phyloP scores from a whole-genome alignment of 2,797 vertebrate genomes.

The Dromococcyx pavoninus region DNA sequence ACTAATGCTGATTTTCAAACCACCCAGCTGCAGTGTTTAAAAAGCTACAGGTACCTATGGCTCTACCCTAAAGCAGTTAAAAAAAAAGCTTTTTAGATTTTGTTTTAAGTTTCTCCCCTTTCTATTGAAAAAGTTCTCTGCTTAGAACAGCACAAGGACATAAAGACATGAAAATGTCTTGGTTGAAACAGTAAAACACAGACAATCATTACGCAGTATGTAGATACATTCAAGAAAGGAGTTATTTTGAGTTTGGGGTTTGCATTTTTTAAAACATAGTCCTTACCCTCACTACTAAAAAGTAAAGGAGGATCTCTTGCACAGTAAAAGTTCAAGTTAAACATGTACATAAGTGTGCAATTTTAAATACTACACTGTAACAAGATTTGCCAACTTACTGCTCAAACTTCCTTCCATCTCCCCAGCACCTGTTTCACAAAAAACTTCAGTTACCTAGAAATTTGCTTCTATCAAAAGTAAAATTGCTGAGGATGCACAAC shows the following conservation, averaged over 20 bases:
- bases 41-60: rapidly evolving
- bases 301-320: neutral
- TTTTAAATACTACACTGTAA: neutral
- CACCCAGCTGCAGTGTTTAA: rapidly evolving
- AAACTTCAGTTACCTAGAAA: neutral
- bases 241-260: rapidly evolving
- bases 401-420: neutral
- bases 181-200: neutral
- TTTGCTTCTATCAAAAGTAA: neutral
- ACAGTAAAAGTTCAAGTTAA: neutral
- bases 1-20: neutral
- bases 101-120: neutral
- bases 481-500: neutral
- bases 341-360: rapidly evolving
- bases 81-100: neutral
- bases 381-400: neutral
- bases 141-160: neutral
- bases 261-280: neutral
- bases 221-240: neutral
- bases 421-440: neutral
- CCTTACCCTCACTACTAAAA: neutral
- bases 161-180: rapidly evolving
- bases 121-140: neutral
- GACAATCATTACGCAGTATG: neutral
- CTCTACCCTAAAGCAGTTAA: neutral